These are phyloP conservation scores for Leptura quadrifasciata DNA, from an alignment of 2,888 invertebrate species.

Conservation along the genomic window DNA sequence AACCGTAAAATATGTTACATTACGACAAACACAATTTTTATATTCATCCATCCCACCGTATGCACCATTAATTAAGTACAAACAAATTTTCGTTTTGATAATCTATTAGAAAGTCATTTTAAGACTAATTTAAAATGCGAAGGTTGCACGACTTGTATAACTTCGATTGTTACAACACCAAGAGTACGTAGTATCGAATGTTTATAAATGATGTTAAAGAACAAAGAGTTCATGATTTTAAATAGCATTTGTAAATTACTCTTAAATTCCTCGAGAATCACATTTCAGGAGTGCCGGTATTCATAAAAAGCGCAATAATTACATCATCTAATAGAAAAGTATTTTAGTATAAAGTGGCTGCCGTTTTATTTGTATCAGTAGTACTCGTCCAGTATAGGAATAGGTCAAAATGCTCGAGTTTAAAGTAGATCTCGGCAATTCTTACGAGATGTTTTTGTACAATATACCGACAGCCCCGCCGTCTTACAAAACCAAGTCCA, in stretches of 20 bases:
- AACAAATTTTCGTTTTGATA: not conserved
- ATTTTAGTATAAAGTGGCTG: too few species aligned
- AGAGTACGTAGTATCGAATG: not conserved
- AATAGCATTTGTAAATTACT: not conserved
- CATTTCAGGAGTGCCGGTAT: not conserved
- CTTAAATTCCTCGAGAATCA: not conserved
- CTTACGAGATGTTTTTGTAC: too few species aligned
- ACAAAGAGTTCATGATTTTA: not conserved
- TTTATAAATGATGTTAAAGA: too few species aligned
- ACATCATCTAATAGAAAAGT: too few species aligned
- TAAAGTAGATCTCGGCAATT: too few species aligned
- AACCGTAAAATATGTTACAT: too few species aligned
- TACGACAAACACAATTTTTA: not conserved
- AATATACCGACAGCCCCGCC: too few species aligned
- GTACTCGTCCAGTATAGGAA: too few species aligned
- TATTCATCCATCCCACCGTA: not conserved
- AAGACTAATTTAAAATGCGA: not conserved
- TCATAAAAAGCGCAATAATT: not conserved
- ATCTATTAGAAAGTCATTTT: slow-evolving; percentile 2
- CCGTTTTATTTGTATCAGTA: too few species aligned
- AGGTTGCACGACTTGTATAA: not conserved
- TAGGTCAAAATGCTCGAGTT: too few species aligned
- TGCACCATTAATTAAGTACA: not conserved
- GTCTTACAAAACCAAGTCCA: too few species aligned
- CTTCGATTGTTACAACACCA: not conserved